Evolutionary conservation across 1,140 invertebrate species (phyloP).

Genomic region (Zelostemma sp.): DNA sequence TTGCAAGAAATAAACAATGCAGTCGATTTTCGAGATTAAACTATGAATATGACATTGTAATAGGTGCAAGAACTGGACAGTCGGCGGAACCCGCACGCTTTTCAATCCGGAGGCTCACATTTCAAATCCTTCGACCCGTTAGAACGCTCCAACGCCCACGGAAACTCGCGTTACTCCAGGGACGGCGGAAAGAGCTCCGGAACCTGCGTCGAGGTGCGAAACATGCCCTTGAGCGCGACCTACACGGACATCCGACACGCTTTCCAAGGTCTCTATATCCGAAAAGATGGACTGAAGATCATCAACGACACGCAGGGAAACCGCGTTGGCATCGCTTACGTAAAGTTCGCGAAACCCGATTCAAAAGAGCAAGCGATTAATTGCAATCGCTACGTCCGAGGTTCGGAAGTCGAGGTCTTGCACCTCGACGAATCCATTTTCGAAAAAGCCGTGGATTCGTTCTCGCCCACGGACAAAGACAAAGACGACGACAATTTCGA

Average conservation of each 20-base stretch:
- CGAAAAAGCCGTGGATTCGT: conserved; percentile 77
- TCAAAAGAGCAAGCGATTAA: conserved; percentile 79
- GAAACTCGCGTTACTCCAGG: conserved; percentile 16
- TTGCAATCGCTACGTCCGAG: conserved; percentile 63
- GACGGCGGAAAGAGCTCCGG: conserved; percentile 53
- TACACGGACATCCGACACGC: conserved; percentile 85
- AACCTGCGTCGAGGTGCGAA: conserved; percentile 78
- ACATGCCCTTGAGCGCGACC: conserved; percentile 76
- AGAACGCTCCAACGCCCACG: conserved; percentile 13
- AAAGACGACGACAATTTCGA: conserved; percentile 48
- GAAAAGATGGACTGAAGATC: conserved; percentile 87
- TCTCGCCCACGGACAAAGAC: conserved; percentile 55
- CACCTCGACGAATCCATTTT: conserved; percentile 76
- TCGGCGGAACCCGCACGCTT: conserved; percentile 74
- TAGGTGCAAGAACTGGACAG: conserved; percentile 72
- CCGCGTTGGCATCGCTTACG: conserved; percentile 82
- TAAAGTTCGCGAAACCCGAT: conserved; percentile 79
- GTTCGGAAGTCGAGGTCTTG: conserved; percentile 74
- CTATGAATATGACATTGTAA: too few relatives aligned
- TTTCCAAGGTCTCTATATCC: conserved; percentile 83
- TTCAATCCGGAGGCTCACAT: conserved; percentile 61
- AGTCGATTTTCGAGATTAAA: too few relatives aligned
- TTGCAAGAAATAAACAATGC: too few relatives aligned
- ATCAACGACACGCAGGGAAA: conserved; percentile 84
- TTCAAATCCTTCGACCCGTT: conserved; percentile 32